These are phyloP conservation scores for Dicerorhinus sumatrensis DNA, from an alignment of 2,113 vertebrate species.

Conservation along the genomic window DNA sequence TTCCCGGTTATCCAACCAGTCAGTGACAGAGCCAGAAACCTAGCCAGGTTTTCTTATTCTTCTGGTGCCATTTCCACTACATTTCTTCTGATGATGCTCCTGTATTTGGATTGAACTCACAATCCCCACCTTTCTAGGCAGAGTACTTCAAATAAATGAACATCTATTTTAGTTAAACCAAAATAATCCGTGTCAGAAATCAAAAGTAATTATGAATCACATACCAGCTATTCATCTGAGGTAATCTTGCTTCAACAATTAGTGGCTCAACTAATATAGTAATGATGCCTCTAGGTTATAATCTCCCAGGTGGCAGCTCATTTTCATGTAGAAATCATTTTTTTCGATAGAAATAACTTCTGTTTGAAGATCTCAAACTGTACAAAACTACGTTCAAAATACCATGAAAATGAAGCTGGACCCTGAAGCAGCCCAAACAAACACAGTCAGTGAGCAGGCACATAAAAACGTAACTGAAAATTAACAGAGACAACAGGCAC, in stretches of 20 bases:
- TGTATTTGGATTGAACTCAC: background rate
- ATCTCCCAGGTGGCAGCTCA: background rate
- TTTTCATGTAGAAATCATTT: slow-evolving; percentile 20
- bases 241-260: slow-evolving; percentile 30
- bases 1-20: background rate
- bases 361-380: slow-evolving; percentile 34
- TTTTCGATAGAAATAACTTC: slow-evolving; percentile 11
- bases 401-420: background rate
- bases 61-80: background rate
- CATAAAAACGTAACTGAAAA: slow-evolving; percentile 51
- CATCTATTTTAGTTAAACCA: slow-evolving; percentile 26
- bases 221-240: background rate
- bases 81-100: background rate
- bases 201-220: slow-evolving; percentile 53
- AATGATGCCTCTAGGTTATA: background rate
- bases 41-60: background rate
- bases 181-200: slow-evolving; percentile 51
- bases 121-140: background rate
- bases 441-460: background rate
- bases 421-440: background rate
- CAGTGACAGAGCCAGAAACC: background rate
- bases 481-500: background rate
- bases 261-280: slow-evolving; percentile 59
- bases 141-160: slow-evolving; percentile 29
- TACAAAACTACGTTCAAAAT: background rate